phyloP scores from a whole-genome alignment of 2,113 vertebrate species.

The Prochilodus magdalenae region DNA sequence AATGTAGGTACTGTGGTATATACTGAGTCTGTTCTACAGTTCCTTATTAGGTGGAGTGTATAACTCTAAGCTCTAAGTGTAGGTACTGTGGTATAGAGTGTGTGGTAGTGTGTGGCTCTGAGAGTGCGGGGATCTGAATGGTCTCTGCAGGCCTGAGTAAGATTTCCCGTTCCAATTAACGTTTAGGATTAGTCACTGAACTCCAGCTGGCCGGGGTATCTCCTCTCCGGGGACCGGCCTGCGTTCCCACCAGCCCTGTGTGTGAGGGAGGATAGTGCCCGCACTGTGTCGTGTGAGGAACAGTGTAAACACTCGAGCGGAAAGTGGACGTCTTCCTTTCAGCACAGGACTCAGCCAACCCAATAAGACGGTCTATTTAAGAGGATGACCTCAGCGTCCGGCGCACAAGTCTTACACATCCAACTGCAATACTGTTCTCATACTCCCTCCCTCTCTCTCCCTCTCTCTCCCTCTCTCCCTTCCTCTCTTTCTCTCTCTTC shows the following conservation, averaged over 20 bases:
- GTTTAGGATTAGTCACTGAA: neutral
- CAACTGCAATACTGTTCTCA: slow-evolving; percentile 26
- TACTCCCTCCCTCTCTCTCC: neutral
- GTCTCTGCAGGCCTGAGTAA: neutral
- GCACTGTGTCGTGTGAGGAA: no score
- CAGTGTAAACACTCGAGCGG: slow-evolving; percentile 5
- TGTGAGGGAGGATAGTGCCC: neutral
- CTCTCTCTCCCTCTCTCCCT: neutral
- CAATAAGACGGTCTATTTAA: slow-evolving; percentile 49
- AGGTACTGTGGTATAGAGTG: no score
- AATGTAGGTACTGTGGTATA: no score
- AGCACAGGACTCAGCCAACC: slow-evolving; percentile 26
- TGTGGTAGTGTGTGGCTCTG: no score
- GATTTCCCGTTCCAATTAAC: neutral
- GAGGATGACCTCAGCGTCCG: slow-evolving; percentile 53
- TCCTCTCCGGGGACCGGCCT: neutral
- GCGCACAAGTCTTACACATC: slow-evolving; percentile 20
- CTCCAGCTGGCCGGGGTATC: neutral
- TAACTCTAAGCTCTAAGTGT: no score
- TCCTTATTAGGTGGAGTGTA: no score
- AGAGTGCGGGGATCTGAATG: neutral
- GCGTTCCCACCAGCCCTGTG: neutral
- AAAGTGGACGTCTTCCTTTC: slow-evolving; percentile 50
- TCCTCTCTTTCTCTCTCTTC: no score
- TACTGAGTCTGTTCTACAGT: no score